These are phyloP conservation scores for Saccostrea cuccullata DNA, from an alignment of 1,140 invertebrate genomes.

Conservation along the genomic window DNA sequence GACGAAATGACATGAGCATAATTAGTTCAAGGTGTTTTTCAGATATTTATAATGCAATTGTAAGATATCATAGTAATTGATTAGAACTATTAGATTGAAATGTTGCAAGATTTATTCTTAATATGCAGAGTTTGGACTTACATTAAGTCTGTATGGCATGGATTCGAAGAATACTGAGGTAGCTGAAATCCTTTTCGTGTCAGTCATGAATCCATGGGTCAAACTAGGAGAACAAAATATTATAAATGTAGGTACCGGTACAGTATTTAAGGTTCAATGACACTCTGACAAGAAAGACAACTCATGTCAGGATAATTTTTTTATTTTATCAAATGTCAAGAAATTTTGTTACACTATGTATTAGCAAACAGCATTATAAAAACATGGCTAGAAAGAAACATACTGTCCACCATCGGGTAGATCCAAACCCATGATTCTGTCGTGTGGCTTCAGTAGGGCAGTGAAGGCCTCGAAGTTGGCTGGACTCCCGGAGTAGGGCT, in stretches of 20 bases:
- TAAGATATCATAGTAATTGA: not conserved
- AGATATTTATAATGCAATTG: not conserved
- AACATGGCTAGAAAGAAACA: not conserved
- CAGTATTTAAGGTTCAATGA: not conserved
- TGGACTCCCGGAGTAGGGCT: conserved; percentile 97
- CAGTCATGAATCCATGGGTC: conserved; percentile 95
- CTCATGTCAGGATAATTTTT: too few relatives aligned
- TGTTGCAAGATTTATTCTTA: not conserved
- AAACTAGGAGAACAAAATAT: conserved; percentile 69
- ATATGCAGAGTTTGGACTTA: conserved; percentile 59
- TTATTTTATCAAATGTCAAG: too few relatives aligned
- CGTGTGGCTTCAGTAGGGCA: conserved; percentile 87
- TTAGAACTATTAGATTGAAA: not conserved
- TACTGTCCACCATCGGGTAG: conserved; percentile 97
- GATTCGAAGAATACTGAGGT: conserved; percentile 99
- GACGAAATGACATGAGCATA: not conserved
- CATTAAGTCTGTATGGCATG: conserved; percentile 96
- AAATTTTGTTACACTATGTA: too few relatives aligned
- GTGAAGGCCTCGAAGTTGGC: conserved; percentile 93
- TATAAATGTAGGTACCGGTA: too few relatives aligned
- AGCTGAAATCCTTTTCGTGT: conserved; percentile 95
- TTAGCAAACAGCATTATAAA: too few relatives aligned
- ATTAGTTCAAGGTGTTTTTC: not conserved
- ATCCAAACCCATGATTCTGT: conserved; percentile 97
- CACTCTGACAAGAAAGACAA: too few relatives aligned